A percentile compares a stretch with the other conserved stretches of the same genome.
Conservation (phyloP, 1,140 invertebrate genomes). For the Drosophila willistoni region DNA sequence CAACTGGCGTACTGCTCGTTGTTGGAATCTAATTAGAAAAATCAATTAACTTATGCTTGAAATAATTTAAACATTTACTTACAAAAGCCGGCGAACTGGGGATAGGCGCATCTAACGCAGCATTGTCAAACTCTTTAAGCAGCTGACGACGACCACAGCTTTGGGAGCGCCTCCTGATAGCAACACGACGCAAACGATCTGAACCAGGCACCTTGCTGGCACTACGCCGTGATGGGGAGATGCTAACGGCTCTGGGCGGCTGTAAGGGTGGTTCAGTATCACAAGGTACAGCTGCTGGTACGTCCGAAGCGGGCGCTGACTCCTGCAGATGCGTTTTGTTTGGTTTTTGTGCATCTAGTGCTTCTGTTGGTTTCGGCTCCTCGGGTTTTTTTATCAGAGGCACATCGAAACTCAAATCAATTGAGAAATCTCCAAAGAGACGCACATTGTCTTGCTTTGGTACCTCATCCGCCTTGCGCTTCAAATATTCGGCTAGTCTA, state of each 20-base stretch:
- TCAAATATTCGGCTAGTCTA: constrained; percentile 31
- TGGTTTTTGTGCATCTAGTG: neutral
- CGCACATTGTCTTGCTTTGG: neutral
- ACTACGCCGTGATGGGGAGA: constrained; percentile 21
- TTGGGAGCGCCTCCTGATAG: constrained; percentile 55
- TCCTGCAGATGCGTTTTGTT: neutral
- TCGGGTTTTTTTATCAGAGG: constrained; percentile 9
- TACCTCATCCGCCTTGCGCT: constrained; percentile 28
- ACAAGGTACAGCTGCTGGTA: neutral
- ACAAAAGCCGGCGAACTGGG: constrained; percentile 45
- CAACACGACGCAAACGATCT: constrained; percentile 57
- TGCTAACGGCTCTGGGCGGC: neutral
- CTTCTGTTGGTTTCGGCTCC: neutral
- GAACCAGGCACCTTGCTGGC: constrained; percentile 46
- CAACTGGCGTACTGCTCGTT: constrained; percentile 47
- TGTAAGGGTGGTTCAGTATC: neutral
- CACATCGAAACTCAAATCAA: constrained; percentile 47
- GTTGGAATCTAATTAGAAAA: constrained; percentile 22
- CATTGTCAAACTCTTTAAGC: constrained; percentile 52
- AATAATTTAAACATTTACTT: constrained; percentile 10
- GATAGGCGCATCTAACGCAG: neutral
- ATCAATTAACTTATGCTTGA: neutral
- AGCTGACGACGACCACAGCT: constrained; percentile 58
- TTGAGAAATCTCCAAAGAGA: constrained; percentile 32
- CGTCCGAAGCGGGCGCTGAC: neutral